Base-by-base conservation (phyloP, 2,797 vertebrate genomes). In the Sylvilagus floridanus region DNA sequence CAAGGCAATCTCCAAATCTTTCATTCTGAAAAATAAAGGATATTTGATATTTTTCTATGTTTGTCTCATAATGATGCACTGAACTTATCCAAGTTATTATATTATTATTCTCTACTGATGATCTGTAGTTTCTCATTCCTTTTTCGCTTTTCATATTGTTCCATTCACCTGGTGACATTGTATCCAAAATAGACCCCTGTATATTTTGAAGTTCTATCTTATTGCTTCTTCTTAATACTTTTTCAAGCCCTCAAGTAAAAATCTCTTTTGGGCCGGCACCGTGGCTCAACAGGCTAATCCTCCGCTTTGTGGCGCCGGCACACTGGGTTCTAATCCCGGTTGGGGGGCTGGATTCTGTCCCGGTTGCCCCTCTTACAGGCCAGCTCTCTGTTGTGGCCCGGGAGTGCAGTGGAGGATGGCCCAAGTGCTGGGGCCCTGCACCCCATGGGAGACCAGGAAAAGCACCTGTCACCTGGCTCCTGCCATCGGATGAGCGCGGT, bases 171-270 rank as follows among this genome's bases (percentile, higher is more conserved):
- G 47, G 62, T 62, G 42, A 2, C n/a, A 28, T 7, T 87, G 28
- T 26, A 62, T 75, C 78, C 24, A 26, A 35, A 32, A 17, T 37
- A 91, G 16, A 79, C 1, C 11, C 8, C 50, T 47, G 5, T 82
- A 66, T 76, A 81, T 79, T 92, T 54, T 12, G 16, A 65, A 60
- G 17, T 73, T 94, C 50, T 94, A 5, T 86, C 79, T 96, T 65
- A 63, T 69, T 72, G 89, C 17, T 32, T 82, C 10, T 83, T 88
- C 24, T 19, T 68, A 73, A 42, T 60, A 62, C 7, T 81, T 87
- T 90, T 62, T 63, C 19, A 87, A 30, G 9, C 7, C 9, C 21
- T 82, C 3, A 52, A 71, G 32, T 57, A 75, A 57, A 84, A 88
- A 66, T 68, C 5, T 4, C 1, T 57, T 92, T 85, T 65, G 5